phyloP scores from a whole-genome alignment of 2,888 invertebrate species.

The Scaeva pyrastri region DNA sequence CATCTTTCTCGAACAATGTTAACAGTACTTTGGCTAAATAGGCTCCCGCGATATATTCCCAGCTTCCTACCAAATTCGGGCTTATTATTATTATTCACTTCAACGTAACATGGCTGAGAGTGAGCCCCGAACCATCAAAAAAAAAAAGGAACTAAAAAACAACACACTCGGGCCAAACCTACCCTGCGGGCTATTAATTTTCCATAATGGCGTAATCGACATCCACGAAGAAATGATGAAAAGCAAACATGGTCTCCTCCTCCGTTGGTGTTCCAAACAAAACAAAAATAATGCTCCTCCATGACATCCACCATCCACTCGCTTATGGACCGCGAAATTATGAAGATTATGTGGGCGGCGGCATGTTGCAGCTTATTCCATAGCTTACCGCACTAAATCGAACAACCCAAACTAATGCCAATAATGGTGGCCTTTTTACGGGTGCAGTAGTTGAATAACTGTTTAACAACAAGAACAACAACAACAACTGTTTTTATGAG shows the following conservation, averaged over 20 bases:
- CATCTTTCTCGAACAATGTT: slow-evolving; percentile 23
- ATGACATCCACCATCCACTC: slow-evolving; percentile 56
- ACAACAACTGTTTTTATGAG: slow-evolving; percentile 42
- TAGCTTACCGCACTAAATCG: slow-evolving; percentile 42
- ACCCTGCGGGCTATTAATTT: slow-evolving; percentile 72
- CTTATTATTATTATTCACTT: slow-evolving; percentile 24
- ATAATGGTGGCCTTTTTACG: slow-evolving; percentile 53
- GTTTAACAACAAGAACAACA: slow-evolving; percentile 6
- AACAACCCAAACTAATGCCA: slow-evolving; percentile 30
- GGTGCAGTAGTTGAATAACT: slow-evolving; percentile 60
- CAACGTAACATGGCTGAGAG: not conserved
- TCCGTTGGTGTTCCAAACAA: not conserved
- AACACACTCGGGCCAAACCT: slow-evolving; percentile 56
- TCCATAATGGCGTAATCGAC: slow-evolving; percentile 74
- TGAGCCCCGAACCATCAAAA: not conserved
- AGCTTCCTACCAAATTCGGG: slow-evolving; percentile 69
- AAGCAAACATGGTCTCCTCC: slow-evolving; percentile 63
- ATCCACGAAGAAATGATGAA: slow-evolving; percentile 71
- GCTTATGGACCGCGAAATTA: slow-evolving; percentile 58
- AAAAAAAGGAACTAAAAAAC: slow-evolving; percentile 38
- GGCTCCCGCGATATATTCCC: slow-evolving; percentile 53
- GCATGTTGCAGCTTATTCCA: slow-evolving; percentile 6
- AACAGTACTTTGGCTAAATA: slow-evolving; percentile 51
- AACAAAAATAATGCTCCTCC: slow-evolving; percentile 16
- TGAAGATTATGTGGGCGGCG: slow-evolving; percentile 75